phyloP scores from a whole-genome alignment of 2,888 invertebrate genomes.

The Lordiphosa andalusiaca region DNA sequence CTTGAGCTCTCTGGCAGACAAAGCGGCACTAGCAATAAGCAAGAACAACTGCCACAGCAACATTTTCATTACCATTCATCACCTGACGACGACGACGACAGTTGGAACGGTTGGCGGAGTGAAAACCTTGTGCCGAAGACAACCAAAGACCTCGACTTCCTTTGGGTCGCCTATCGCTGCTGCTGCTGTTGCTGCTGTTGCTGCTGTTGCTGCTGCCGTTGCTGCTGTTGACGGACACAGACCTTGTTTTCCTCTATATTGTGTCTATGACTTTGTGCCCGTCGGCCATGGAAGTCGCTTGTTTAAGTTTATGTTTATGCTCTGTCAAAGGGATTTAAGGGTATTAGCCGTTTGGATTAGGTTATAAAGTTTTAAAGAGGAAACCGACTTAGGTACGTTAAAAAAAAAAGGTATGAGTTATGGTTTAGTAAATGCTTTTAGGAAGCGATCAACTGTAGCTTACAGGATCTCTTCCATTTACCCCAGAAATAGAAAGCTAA shows the following conservation, averaged over 20 bases:
- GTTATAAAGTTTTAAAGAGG: conserved; percentile 11
- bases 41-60: conserved; percentile 69
- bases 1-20: conserved; percentile 61
- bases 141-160: conserved; percentile 71
- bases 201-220: not conserved
- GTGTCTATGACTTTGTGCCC: conserved; percentile 46
- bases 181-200: conserved; percentile 21
- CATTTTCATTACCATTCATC: conserved; percentile 76
- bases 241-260: conserved; percentile 4
- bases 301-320: conserved; percentile 40
- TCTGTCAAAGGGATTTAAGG: conserved; percentile 22
- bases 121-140: conserved; percentile 63
- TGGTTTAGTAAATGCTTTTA: too few species aligned
- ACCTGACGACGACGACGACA: conserved; percentile 56
- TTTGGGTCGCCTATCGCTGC: conserved; percentile 56
- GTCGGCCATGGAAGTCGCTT: conserved; percentile 62
- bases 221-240: conserved; percentile 20
- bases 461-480: too few species aligned
- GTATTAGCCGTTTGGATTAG: conserved; percentile 14
- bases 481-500: too few species aligned
- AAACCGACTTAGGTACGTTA: not conserved
- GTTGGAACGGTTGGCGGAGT: conserved; percentile 13
- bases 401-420: too few species aligned
- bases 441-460: too few species aligned
- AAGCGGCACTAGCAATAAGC: conserved; percentile 54